Base-by-base conservation (phyloP, 1,140 invertebrate species). In the Drosophila watanabei region DNA sequence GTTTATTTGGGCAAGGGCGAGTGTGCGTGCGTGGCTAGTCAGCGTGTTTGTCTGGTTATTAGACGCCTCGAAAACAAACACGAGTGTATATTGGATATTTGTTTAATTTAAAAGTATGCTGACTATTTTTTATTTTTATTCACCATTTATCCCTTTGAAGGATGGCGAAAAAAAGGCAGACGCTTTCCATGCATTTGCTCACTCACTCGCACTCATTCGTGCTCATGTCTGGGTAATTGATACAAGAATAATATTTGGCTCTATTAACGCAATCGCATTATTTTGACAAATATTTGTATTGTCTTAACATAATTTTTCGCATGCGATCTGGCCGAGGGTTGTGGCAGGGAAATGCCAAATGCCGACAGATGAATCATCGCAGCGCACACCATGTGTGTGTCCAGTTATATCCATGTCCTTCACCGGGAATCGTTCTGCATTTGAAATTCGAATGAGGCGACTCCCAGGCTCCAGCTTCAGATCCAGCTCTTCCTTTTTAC, bases 201-300 rank as follows among this genome's bases (percentile, higher is more conserved):
- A 16, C 49, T 49, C 58, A 24, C 37, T 43, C 18, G 33, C 30
- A 32, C 39, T 11, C 20, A 30, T 28, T 51, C 20, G 46, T 7
- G 54, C 32, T 51, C 20, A 43, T 11, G 54, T 51, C 75, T 75
- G 76, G 79, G 88, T 90, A 90, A 90, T 90, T 90, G 86, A 90
- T 90, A 82, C 86, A 90, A 90, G 41, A 90, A 90, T 91, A 90
- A 90, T 90, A 90, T 90, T 90, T 90, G 87, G 76, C 87, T 90
- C 86, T 90, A 90, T 90, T 90, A 91, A 79, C 87, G 87, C 86
- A 90, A 90, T 90, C 86, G 86, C 86, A 90, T 90, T 90, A 90
- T 91, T 91, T 90, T 90, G 86, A 90, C 87, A 90, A 90, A 90
- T 90, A 90, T 90, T 90, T 90, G 69, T 90, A 90, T 90, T 90